phyloP scores from a whole-genome alignment of 2,797 vertebrate genomes.

The Coendou prehensilis region DNA sequence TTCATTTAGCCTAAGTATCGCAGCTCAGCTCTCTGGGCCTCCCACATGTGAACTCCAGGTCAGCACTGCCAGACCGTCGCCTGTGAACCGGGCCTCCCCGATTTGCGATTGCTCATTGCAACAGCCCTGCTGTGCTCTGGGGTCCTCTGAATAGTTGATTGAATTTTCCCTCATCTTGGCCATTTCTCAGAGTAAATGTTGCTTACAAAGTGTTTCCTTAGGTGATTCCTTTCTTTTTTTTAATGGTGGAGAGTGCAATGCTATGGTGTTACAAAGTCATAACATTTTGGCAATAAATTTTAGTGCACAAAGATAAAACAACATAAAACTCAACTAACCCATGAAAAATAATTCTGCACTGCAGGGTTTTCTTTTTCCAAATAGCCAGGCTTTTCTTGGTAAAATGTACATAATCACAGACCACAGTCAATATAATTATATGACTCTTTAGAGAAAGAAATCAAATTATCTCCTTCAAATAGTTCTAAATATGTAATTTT shows the following conservation, averaged over 20 bases:
- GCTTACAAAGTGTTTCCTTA: background rate
- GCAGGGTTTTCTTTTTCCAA: conserved; percentile 24
- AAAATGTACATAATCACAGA: conserved; percentile 12
- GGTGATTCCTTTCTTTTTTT: background rate
- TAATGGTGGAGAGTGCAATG: background rate
- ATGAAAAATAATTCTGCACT: conserved; percentile 65
- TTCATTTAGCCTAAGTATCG: background rate
- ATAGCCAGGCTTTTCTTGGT: conserved; percentile 13
- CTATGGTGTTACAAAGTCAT: conserved; percentile 30
- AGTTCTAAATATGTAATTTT: background rate
- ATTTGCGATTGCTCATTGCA: background rate
- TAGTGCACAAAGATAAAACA: conserved; percentile 61
- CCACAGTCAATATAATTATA: background rate
- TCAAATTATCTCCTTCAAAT: conserved; percentile 14
- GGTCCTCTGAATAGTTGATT: background rate
- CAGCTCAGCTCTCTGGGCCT: background rate
- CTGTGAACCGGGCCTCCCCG: background rate
- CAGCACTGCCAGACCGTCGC: background rate
- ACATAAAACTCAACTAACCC: conserved; percentile 43
- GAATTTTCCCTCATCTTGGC: background rate
- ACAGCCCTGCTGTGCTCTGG: background rate
- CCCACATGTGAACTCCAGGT: background rate
- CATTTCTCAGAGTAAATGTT: conserved; percentile 14
- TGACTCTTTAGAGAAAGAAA: conserved; percentile 62
- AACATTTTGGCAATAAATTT: conserved; percentile 61